Base-by-base conservation (phyloP, 2,888 invertebrate genomes). In the Xanthia icteritia region DNA sequence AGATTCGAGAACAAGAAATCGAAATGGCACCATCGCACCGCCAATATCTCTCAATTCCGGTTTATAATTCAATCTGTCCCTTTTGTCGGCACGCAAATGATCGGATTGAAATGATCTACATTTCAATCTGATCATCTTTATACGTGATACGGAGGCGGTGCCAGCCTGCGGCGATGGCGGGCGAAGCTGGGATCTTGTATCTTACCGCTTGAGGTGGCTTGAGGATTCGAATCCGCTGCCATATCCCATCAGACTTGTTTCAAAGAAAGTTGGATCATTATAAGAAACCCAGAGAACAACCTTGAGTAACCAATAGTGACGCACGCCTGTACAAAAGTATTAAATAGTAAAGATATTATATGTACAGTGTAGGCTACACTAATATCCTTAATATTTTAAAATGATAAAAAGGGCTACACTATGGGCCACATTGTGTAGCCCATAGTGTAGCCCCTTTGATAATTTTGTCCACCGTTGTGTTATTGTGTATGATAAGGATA, bases 171-270 rank as follows among this genome's bases (percentile, higher is more conserved):
- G 82, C 81, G 45, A 70, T 66, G 81, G 65, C 68, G 58, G 65
- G 48, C 65, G 39, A 42, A 48, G 51, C 15, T 36, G 76, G 31
- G 69, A 68, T 75, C 20, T 58, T 56, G 36, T 77, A 56, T 61
- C 70, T 74, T 63, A 73, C 65, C 56, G 58, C 69, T 69, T 11
- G 73, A 36, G 80, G 64, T 61, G 51, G 58, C 69, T 69, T 11
- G 73, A 36, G 80, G 64, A 64, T 65, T 36, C 45, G 60, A 73
- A 17, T 23, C 39, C 68, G 51, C 58, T 54, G 36, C 61, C 36
- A 48, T 66, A 81, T 61, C 70, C 54, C 69, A 76, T 76, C 82
- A 58, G 77, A 76, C 63, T 71, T 56, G 67, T 71, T 78, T 64
- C 67, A 51, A 82, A 81, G 80, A 63, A 82, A 77, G 77, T 82